Evolutionary conservation across 1,140 invertebrate genomes (phyloP).

Genomic region (Halictus rubicundus): DNA sequence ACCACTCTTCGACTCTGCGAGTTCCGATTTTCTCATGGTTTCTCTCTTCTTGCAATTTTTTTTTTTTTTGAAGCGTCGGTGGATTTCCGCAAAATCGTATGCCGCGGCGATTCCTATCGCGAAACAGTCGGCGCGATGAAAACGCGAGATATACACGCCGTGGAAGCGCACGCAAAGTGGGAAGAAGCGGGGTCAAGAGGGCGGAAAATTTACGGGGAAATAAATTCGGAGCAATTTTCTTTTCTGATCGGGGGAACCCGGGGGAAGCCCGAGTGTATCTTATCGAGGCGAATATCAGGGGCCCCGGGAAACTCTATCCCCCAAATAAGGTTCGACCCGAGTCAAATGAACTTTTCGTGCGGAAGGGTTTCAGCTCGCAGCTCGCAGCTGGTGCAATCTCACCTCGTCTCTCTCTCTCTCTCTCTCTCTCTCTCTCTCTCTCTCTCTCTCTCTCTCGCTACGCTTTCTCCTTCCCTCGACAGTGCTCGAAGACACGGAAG

Average conservation of each 20-base stretch:
- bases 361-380: slow-evolving; percentile 36
- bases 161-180: neutral
- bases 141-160: too few relatives aligned
- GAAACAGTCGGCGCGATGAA: neutral
- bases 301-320: slow-evolving; percentile 31
- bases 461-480: too few relatives aligned
- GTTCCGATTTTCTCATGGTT: too few relatives aligned
- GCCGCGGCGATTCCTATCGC: too few relatives aligned
- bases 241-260: neutral
- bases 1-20: neutral
- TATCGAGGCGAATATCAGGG: slow-evolving; percentile 21
- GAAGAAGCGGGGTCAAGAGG: neutral
- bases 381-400: slow-evolving; percentile 35
- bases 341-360: slow-evolving; percentile 55
- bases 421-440: neutral
- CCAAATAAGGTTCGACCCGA: slow-evolving; percentile 42
- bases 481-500: neutral
- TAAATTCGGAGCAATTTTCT: slow-evolving; percentile 9
- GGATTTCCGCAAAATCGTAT: too few relatives aligned
- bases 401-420: neutral
- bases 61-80: too few relatives aligned
- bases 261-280: slow-evolving; percentile 36
- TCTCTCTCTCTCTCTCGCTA: neutral
- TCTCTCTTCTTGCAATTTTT: too few relatives aligned
- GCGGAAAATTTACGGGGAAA: neutral